Evolutionary conservation across 2,113 vertebrate genomes (phyloP).

Genomic region (Limanda limanda): DNA sequence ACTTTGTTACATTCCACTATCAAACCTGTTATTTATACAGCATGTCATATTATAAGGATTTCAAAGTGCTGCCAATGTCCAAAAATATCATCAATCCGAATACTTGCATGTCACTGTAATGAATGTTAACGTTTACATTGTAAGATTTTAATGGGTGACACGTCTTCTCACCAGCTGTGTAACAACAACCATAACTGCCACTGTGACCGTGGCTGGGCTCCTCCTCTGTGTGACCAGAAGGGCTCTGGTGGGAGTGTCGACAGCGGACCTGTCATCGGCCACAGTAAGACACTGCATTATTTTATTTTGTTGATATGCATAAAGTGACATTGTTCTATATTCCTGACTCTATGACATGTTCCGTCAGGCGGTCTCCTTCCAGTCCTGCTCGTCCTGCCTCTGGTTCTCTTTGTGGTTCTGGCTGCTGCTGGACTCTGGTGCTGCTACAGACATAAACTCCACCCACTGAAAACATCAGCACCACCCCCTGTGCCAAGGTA

Average conservation of each 20-base stretch:
- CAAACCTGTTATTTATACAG: too few species aligned
- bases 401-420: conserved; percentile 65
- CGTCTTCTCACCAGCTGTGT: conserved; percentile 84
- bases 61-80: too few species aligned
- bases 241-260: conserved; percentile 93
- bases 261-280: conserved; percentile 87
- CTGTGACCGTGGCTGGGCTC: conserved; percentile 90
- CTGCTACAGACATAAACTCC: conserved; percentile 68
- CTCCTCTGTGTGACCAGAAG: conserved; percentile 85
- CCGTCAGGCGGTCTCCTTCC: conserved; percentile 62
- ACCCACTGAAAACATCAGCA: conserved; percentile 55
- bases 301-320: not conserved
- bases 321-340: not conserved
- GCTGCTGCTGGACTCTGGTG: conserved; percentile 69
- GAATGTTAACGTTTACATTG: too few species aligned
- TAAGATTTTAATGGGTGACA: not conserved
- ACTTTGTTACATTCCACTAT: too few species aligned
- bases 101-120: too few species aligned
- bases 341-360: not conserved
- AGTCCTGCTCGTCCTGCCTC: conserved; percentile 62
- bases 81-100: too few species aligned
- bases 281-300: conserved; percentile 64
- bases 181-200: conserved; percentile 98
- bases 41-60: too few species aligned
- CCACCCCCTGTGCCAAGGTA: conserved; percentile 45